phyloP scores from a whole-genome alignment of 2,113 vertebrate species.

The Perognathus longimembris region DNA sequence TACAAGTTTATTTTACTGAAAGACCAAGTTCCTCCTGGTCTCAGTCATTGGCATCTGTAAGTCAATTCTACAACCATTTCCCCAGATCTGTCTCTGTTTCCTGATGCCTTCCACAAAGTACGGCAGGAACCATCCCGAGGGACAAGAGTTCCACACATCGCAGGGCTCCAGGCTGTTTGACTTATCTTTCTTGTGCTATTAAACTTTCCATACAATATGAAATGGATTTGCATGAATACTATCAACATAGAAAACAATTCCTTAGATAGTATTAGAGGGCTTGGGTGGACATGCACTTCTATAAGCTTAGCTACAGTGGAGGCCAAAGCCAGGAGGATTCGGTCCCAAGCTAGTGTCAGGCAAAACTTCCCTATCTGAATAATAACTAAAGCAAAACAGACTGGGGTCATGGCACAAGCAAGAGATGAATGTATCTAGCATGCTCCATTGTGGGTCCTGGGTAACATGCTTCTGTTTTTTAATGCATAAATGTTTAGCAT shows the following conservation, averaged over 20 bases:
- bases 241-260: background rate
- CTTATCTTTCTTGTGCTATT: constrained; percentile 7
- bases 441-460: background rate
- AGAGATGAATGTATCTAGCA: too few species aligned
- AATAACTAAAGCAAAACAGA: too few species aligned
- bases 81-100: background rate
- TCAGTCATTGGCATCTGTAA: background rate
- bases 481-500: background rate
- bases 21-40: background rate
- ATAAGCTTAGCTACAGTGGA: background rate
- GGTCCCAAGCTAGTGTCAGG: too few species aligned
- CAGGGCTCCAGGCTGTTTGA: background rate
- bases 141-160: background rate
- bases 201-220: background rate
- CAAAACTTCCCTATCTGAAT: too few species aligned
- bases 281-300: too few species aligned
- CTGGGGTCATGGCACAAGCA: too few species aligned
- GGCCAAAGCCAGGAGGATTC: too few species aligned
- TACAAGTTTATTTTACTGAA: background rate
- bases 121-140: background rate
- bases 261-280: background rate
- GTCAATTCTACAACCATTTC: background rate
- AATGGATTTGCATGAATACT: background rate
- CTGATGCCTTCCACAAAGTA: background rate
- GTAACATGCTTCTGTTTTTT: background rate